Evolutionary conservation across 2,113 vertebrate genomes (phyloP).

Genomic region (Prinia subflava): DNA sequence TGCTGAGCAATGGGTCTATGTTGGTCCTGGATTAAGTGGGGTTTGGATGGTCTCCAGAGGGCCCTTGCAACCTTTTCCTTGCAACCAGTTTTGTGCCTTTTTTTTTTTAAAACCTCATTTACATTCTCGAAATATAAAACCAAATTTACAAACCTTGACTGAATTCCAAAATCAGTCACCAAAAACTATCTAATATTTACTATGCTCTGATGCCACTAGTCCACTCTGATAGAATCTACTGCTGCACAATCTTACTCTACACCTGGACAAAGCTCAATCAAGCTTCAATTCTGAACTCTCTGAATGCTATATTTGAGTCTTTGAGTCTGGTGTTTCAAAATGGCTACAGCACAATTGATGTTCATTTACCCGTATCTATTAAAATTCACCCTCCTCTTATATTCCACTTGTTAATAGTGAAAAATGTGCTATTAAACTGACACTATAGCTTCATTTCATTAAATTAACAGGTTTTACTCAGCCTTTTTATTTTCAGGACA

Average conservation of each 20-base stretch:
- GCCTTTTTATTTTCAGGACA: neutral
- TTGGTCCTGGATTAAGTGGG: neutral
- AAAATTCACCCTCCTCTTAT: neutral
- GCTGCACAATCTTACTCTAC: neutral
- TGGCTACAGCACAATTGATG: neutral
- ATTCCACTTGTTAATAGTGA: neutral
- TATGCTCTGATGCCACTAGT: neutral
- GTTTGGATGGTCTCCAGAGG: neutral
- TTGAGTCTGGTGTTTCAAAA: neutral
- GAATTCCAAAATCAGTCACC: neutral
- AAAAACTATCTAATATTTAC: neutral
- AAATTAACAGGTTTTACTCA: neutral
- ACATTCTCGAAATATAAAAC: neutral
- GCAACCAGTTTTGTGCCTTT: neutral
- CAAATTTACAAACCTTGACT: neutral
- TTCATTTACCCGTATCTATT: neutral
- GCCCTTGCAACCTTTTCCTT: neutral
- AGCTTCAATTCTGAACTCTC: neutral
- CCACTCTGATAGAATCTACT: neutral
- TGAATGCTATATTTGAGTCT: neutral
- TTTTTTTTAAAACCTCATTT: neutral
- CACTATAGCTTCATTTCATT: neutral
- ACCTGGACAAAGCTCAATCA: neutral
- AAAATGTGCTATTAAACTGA: neutral
- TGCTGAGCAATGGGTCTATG: neutral